A percentile compares a stretch with the other conserved stretches of the same genome.
phyloP scores from a whole-genome alignment of 2,888 invertebrate genomes.

The Ophion slaviceki region DNA sequence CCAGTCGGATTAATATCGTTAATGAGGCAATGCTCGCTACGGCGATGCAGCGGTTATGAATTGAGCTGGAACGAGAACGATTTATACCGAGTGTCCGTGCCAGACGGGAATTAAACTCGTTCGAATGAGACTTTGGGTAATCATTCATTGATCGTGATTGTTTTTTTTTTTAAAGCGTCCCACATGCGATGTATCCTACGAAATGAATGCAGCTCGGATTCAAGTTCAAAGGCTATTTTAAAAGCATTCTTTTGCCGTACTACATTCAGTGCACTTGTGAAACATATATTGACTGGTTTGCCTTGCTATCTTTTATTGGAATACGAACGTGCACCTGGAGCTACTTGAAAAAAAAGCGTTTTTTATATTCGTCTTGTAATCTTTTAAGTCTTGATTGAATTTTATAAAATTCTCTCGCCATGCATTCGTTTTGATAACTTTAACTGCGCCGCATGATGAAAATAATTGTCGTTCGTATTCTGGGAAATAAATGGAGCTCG shows the following conservation, averaged over 20 bases:
- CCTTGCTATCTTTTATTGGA: neutral
- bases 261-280: neutral
- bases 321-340: neutral
- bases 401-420: neutral
- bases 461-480: neutral
- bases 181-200: neutral
- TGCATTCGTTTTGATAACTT: neutral
- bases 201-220: conserved; percentile 26
- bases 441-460: neutral
- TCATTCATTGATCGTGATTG: conserved; percentile 52
- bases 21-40: conserved; percentile 73
- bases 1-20: conserved; percentile 77
- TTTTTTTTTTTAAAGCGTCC: conserved; percentile 28
- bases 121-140: conserved; percentile 44
- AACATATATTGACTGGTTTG: neutral
- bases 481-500: conserved; percentile 19
- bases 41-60: conserved; percentile 65
- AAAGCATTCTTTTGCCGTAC: neutral
- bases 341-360: neutral
- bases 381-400: neutral
- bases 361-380: neutral
- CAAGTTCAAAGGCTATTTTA: conserved; percentile 19
- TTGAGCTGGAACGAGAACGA: conserved; percentile 70
- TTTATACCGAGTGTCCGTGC: conserved; percentile 67
- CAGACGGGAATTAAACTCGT: conserved; percentile 54